Percentiles rank a stretch among this genome's conserved stretches.
Evolutionary conservation across 2,888 invertebrate species (phyloP).

Genomic region (Agonopterix alstromeriana): DNA sequence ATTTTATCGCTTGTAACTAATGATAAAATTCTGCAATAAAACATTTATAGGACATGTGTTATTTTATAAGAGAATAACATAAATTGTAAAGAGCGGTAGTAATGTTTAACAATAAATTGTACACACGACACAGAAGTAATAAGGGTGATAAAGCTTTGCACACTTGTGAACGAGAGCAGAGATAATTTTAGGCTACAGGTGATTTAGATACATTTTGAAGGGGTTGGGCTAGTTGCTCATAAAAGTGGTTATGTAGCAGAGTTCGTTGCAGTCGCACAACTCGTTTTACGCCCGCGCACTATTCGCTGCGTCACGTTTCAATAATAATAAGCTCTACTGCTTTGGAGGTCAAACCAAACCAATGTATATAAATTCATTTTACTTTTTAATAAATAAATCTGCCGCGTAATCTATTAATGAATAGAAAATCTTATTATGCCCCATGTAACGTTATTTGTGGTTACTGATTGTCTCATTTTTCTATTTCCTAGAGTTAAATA

Average conservation of each 20-base stretch:
- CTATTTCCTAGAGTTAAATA: not conserved
- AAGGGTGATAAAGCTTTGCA: too few relatives aligned
- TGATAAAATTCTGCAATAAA: too few relatives aligned
- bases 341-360: constrained; percentile 26
- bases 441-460: constrained; percentile 9
- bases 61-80: too few relatives aligned
- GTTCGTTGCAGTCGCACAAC: constrained; percentile 12
- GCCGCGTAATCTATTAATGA: constrained; percentile 30
- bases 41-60: too few relatives aligned
- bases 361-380: constrained; percentile 20
- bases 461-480: constrained; percentile 3
- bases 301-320: constrained; percentile 24
- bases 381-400: constrained; percentile 21
- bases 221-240: too few relatives aligned
- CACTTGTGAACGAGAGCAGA: too few relatives aligned
- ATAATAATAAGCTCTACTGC: constrained; percentile 30
- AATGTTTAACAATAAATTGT: too few relatives aligned
- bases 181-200: too few relatives aligned
- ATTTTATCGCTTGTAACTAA: too few relatives aligned
- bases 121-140: too few relatives aligned
- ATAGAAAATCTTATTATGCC: constrained; percentile 14
- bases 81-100: too few relatives aligned
- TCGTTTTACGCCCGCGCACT: constrained; percentile 5
- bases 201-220: too few relatives aligned
- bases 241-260: not conserved